Evolutionary conservation across 2,113 vertebrate genomes (phyloP).

Genomic region (Neolamprologus cancellatus): DNA sequence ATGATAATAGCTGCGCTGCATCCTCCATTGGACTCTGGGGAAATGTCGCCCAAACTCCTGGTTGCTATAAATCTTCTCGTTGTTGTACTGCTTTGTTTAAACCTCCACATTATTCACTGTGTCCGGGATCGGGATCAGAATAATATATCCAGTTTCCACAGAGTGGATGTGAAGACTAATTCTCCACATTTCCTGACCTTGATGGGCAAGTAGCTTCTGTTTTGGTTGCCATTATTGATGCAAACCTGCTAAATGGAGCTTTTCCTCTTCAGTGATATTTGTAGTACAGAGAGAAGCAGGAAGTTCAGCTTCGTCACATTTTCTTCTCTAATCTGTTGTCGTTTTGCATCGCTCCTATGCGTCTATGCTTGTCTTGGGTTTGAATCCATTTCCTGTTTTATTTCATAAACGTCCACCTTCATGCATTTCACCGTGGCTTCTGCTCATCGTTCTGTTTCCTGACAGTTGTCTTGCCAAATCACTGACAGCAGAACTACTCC

Average conservation of each 20-base stretch:
- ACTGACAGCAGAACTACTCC: fast-evolving
- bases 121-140: not conserved
- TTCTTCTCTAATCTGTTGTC: not conserved
- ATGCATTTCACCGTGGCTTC: fast-evolving
- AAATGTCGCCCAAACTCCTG: not conserved
- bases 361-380: not conserved
- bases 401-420: fast-evolving
- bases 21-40: not conserved
- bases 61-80: not conserved
- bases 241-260: not conserved
- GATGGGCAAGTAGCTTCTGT: not conserved
- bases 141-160: not conserved
- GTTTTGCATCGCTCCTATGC: not conserved
- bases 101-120: not conserved
- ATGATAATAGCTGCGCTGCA: not conserved
- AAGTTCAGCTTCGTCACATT: not conserved
- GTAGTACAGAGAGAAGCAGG: not conserved
- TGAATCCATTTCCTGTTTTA: not conserved
- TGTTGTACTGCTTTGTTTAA: not conserved
- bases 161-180: not conserved
- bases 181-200: not conserved
- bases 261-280: not conserved
- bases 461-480: not conserved
- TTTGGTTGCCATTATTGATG: fast-evolving
- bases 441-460: not conserved